phyloP scores from a whole-genome alignment of 2,113 vertebrate genomes.

The Sminthopsis crassicaudata region DNA sequence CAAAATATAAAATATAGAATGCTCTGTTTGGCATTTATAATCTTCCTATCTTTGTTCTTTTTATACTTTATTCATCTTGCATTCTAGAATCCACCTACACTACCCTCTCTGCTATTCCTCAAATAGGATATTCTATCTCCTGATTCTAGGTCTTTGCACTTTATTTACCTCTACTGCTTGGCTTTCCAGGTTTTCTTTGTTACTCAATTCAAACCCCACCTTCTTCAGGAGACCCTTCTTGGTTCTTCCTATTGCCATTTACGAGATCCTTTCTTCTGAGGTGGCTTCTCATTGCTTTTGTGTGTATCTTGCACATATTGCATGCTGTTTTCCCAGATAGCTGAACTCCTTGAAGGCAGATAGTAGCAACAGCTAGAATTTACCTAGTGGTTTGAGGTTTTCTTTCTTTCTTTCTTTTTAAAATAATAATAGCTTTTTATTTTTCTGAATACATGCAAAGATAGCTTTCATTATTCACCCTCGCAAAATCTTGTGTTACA shows the following conservation, averaged over 20 bases:
- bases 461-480: too few relatives aligned
- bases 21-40: neutral
- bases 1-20: neutral
- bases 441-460: too few relatives aligned
- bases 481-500: too few relatives aligned
- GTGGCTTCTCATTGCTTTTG: neutral
- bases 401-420: neutral
- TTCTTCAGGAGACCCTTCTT: too few relatives aligned
- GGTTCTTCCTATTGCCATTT: too few relatives aligned
- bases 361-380: neutral
- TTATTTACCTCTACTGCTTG: neutral
- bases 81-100: neutral
- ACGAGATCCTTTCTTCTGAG: neutral
- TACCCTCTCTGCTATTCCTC: neutral
- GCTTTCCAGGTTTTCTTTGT: neutral
- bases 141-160: neutral
- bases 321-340: neutral
- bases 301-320: neutral
- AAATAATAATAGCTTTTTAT: too few relatives aligned
- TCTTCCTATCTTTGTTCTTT: neutral
- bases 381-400: neutral
- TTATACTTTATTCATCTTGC: neutral
- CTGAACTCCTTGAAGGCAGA: neutral
- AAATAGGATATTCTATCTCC: neutral
- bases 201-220: neutral